Conservation (phyloP, 2,797 vertebrate species). For the Eulemur coronatus region DNA sequence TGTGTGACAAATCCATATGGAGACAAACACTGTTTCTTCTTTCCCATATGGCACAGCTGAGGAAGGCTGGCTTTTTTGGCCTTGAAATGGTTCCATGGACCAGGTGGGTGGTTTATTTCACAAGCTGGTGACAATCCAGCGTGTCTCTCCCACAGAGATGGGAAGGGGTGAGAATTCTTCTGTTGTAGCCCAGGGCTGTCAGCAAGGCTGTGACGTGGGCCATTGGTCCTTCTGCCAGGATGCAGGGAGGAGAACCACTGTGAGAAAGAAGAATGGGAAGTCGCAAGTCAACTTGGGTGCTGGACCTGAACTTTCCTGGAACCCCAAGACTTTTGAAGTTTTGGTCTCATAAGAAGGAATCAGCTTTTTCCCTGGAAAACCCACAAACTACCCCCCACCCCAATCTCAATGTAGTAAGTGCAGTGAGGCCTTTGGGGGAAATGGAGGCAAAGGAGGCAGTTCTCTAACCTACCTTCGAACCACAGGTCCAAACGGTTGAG, state of each 20-base stretch:
- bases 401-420: neutral
- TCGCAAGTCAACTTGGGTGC: neutral
- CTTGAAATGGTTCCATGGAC: constrained; percentile 56
- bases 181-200: neutral
- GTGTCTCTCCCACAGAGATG: constrained; percentile 40
- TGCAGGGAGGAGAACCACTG: neutral
- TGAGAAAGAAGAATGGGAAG: neutral
- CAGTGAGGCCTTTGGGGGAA: neutral
- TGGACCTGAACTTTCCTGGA: neutral
- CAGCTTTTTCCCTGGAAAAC: constrained; percentile 14
- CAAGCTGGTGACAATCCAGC: constrained; percentile 53
- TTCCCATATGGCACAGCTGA: constrained; percentile 66
- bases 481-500: neutral
- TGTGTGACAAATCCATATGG: constrained; percentile 75
- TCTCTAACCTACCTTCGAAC: neutral
- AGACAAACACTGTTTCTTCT: constrained; percentile 48
- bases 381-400: neutral
- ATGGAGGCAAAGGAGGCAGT: neutral
- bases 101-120: constrained; percentile 72
- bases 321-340: neutral
- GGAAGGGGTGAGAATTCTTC: constrained; percentile 33
- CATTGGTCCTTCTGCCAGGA: neutral
- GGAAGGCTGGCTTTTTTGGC: constrained; percentile 47
- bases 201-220: constrained; percentile 14
- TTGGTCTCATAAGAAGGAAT: neutral